These are phyloP conservation scores for Zosterops borbonicus DNA, from an alignment of 2,113 vertebrate species.

Conservation along the genomic window DNA sequence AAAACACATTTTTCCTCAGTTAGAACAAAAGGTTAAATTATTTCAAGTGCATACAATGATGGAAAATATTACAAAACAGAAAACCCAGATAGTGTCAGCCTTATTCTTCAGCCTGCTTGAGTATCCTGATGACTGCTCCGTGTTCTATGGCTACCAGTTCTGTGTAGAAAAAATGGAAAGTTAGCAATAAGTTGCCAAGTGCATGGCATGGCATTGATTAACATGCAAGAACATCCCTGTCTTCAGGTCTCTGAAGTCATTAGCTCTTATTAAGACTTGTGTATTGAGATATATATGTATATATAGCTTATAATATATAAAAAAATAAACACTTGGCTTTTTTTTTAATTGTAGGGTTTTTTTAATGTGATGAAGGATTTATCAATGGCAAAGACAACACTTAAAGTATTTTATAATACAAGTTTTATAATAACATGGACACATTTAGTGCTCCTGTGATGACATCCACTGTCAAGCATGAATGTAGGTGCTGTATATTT, in stretches of 20 bases:
- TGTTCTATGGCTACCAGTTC: neutral
- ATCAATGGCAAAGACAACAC: neutral
- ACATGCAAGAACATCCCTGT: neutral
- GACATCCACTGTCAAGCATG: neutral
- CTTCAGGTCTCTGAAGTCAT: neutral
- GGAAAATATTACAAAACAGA: neutral
- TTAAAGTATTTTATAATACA: neutral
- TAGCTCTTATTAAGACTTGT: neutral
- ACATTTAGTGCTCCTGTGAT: neutral
- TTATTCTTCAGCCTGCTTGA: neutral
- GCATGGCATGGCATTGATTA: neutral
- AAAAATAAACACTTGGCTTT: neutral
- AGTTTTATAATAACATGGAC: neutral
- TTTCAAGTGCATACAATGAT: neutral
- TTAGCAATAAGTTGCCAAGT: neutral
- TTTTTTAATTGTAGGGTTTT: neutral
- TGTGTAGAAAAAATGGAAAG: neutral
- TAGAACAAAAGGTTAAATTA: slow-evolving; percentile 56
- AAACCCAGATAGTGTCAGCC: neutral
- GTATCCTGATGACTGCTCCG: neutral
- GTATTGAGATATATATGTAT: neutral
- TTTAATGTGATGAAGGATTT: neutral
- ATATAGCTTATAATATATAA: neutral
- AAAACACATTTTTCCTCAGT: slow-evolving; percentile 22
- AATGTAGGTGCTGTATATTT: neutral